Evolutionary conservation across 1,140 invertebrate species (phyloP), one percentile per base, ranked within the genome.

Genomic region (Thalassaphorura encarpata): DNA sequence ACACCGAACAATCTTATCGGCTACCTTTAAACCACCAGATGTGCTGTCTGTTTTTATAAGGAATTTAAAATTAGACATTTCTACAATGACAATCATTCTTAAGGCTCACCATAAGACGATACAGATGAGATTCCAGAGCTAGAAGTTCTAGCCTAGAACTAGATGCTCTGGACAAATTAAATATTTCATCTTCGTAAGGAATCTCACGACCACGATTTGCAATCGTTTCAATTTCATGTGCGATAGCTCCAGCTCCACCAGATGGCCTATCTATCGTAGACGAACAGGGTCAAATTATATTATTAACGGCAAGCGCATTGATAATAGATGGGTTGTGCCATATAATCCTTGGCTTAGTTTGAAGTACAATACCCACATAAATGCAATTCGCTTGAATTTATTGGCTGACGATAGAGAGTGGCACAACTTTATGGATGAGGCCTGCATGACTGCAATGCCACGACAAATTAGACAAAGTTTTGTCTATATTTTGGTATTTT

Each of bases 261-360:
- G 69, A 24, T 73, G 72, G 66, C 69, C 72, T 24, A 15, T 58
- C 18, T 71, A 72, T 53, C 33, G 67, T 21, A 1, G 62, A 39
- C 24, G 54, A 18, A 58, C n/a, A 42, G 28, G 11, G 53, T 27
- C n/a, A 36, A 0, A 8, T 46, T 23, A 0, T 23, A 33, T 19
- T 24, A 21, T 18, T n/a, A 52, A 2, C n/a, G 43, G 24, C 46
- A 56, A 18, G 2, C 36, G 16, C 5, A 65, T 76, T 29, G 72
- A 76, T 63, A 78, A 77, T 61, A 50, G 68, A 40, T 77, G 72
- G 72, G 64, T 78, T 52, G 75, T 77, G 29, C 76, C 75, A 51
- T 78, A 78, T 69, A 75, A 70, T 57, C 71, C 74, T n/a, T 54
- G 75, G 4, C 67, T 79, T 13, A 70, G 62, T 3, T 70, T 72